These are phyloP conservation scores for Tetraneura akinire DNA, from an alignment of 1,140 invertebrate genomes.

Conservation along the genomic window DNA sequence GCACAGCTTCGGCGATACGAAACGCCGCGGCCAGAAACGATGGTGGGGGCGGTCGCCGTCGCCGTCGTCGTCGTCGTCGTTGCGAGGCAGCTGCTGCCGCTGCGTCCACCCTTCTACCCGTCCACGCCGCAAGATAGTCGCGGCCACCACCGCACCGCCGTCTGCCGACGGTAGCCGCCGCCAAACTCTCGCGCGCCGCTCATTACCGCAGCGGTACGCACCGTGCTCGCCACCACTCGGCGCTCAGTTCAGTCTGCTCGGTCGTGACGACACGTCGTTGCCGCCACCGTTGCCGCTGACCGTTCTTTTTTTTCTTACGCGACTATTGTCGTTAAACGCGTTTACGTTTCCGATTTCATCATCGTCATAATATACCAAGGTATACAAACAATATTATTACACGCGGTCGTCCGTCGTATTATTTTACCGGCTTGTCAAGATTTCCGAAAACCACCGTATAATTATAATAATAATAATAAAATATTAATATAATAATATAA, in stretches of 20 bases:
- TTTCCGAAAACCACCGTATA: too few relatives aligned
- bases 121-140: background rate
- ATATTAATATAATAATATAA: too few relatives aligned
- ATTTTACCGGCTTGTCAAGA: too few relatives aligned
- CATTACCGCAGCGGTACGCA: background rate
- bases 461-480: too few relatives aligned
- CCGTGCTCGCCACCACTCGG: background rate
- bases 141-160: background rate
- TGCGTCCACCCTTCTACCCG: background rate
- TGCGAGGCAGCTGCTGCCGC: slow-evolving; percentile 21
- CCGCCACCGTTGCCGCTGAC: background rate
- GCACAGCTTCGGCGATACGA: slow-evolving; percentile 3
- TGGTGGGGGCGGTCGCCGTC: background rate
- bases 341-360: too few relatives aligned
- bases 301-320: background rate
- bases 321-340: too few relatives aligned
- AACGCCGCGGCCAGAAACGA: background rate
- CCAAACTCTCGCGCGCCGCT: slow-evolving; percentile 3
- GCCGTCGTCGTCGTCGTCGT: slow-evolving; percentile 15
- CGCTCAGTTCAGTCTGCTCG: slow-evolving; percentile 19
- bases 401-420: too few relatives aligned
- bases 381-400: too few relatives aligned
- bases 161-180: slow-evolving; percentile 11
- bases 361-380: too few relatives aligned
- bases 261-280: background rate